These are phyloP conservation scores for Nesogale talazaci DNA, from an alignment of 2,113 vertebrate species.

Conservation along the genomic window DNA sequence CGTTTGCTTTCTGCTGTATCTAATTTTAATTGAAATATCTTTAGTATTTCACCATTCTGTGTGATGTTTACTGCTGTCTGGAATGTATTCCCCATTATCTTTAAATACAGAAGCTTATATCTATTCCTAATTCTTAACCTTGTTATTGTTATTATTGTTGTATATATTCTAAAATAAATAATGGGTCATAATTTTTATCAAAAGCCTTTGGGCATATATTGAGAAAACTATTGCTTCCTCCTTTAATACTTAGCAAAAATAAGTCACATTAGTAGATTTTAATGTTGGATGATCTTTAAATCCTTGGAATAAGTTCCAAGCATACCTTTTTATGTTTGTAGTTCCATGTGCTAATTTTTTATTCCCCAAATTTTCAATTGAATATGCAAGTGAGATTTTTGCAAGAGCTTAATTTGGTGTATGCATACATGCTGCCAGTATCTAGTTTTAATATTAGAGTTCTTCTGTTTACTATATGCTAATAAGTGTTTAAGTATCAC, in stretches of 20 bases:
- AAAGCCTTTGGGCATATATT: not conserved
- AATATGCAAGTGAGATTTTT: not conserved
- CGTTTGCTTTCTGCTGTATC: not conserved
- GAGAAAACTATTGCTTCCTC: not conserved
- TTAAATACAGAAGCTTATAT: not conserved
- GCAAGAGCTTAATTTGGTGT: not conserved
- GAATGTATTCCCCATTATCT: not conserved
- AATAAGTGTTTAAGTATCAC: not conserved
- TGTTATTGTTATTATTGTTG: not conserved
- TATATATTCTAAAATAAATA: not conserved
- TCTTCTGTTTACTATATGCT: not conserved
- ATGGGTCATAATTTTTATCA: not conserved
- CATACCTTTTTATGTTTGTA: not conserved
- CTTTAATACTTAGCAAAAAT: not conserved
- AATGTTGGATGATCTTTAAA: not conserved
- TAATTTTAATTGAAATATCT: not conserved
- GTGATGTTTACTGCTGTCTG: not conserved
- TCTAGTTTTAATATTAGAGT: not conserved
- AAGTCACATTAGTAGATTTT: not conserved
- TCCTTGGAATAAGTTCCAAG: not conserved
- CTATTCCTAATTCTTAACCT: not conserved
- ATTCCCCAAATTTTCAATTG: constrained; percentile 12
- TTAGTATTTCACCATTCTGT: not conserved
- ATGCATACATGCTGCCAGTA: not conserved
- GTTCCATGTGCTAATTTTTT: not conserved